Conservation (phyloP, 2,888 invertebrate genomes). For the Lymantria monacha region DNA sequence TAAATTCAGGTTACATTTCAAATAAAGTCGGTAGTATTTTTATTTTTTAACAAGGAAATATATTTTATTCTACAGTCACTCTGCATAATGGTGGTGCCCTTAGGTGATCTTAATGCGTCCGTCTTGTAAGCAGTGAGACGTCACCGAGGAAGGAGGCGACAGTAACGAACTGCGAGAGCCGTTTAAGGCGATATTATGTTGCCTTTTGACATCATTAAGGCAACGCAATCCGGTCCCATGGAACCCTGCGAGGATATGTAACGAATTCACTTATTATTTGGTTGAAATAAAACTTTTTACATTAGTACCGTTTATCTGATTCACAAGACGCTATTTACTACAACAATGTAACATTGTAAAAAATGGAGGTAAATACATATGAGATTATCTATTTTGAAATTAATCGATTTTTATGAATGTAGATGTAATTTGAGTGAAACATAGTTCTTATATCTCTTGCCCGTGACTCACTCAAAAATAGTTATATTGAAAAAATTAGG, state of each 20-base stretch:
- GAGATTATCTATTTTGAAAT: no score
- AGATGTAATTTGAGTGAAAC: no score
- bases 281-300: constrained; percentile 35
- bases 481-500: no score
- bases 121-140: constrained; percentile 67
- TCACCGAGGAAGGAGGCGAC: constrained; percentile 58
- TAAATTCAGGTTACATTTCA: no score
- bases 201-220: constrained; percentile 78
- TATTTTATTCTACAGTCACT: constrained; percentile 43
- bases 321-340: no score
- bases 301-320: not conserved
- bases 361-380: no score
- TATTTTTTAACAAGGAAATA: constrained; percentile 51
- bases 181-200: constrained; percentile 72
- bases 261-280: constrained; percentile 46
- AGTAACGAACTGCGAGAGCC: constrained; percentile 70
- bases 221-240: constrained; percentile 40
- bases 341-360: no score
- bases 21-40: constrained; percentile 28
- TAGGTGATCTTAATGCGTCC: constrained; percentile 51
- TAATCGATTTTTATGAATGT: no score
- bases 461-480: no score
- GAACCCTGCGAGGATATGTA: constrained; percentile 40
- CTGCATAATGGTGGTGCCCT: constrained; percentile 48
- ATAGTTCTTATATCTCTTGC: no score